Conservation (phyloP, 2,888 invertebrate species). For the Drosophila sordidapex region DNA sequence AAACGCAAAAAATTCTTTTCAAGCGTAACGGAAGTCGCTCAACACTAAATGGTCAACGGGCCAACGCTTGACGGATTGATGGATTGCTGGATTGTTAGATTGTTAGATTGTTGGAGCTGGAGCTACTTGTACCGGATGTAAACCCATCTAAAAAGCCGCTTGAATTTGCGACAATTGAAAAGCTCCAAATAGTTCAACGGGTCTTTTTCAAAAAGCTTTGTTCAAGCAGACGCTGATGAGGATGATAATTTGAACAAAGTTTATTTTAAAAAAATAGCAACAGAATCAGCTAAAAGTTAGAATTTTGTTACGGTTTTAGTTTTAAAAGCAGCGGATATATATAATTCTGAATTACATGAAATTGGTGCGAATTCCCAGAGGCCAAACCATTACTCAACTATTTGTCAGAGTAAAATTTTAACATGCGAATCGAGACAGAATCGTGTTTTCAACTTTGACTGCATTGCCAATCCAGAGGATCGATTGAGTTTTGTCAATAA, state of each 20-base stretch:
- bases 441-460: not conserved
- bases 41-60: conserved; percentile 75
- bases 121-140: conserved; percentile 65
- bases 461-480: too few relatives aligned
- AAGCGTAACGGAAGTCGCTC: conserved; percentile 76
- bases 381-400: not conserved
- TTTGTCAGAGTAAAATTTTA: not conserved
- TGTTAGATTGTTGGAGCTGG: conserved; percentile 14
- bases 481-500: not conserved
- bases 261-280: too few relatives aligned
- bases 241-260: not conserved
- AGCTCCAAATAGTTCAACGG: not conserved
- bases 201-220: not conserved
- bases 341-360: too few relatives aligned
- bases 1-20: conserved; percentile 67
- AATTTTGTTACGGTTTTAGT: not conserved
- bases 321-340: not conserved
- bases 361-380: not conserved
- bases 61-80: conserved; percentile 24
- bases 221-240: too few relatives aligned
- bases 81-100: not conserved
- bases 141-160: conserved; percentile 24
- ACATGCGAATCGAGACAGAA: not conserved
- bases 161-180: conserved; percentile 4
- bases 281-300: not conserved